Percentiles rank a stretch among this genome's conserved stretches.
phyloP scores from a whole-genome alignment of 1,140 invertebrate species.

The Drosophila equinoxialis region DNA sequence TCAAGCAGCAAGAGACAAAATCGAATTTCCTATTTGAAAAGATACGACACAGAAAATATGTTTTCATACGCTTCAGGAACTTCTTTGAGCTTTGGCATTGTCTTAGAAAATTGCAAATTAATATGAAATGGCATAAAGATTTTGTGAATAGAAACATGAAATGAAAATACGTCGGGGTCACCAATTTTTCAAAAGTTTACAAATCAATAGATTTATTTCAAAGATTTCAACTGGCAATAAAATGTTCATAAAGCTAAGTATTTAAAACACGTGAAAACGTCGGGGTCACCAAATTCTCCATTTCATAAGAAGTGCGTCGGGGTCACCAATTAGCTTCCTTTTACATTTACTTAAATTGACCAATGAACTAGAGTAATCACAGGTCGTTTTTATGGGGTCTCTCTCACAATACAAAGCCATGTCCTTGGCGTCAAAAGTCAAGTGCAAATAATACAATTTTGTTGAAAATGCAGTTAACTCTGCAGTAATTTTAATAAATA shows the following conservation, averaged over 20 bases:
- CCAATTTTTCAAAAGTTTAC: background rate
- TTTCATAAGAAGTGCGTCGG: too few species aligned
- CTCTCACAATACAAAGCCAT: background rate
- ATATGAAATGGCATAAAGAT: background rate
- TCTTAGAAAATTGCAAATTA: background rate
- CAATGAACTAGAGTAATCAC: background rate
- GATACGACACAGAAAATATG: slow-evolving; percentile 18
- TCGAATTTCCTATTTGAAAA: slow-evolving; percentile 55
- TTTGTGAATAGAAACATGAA: background rate
- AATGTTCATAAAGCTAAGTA: too few species aligned
- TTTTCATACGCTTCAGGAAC: background rate
- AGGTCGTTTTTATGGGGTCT: background rate
- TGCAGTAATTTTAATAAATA: slow-evolving; percentile 36
- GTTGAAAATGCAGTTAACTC: slow-evolving; percentile 1
- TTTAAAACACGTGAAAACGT: too few species aligned
- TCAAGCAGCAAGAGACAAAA: slow-evolving; percentile 44
- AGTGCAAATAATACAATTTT: slow-evolving; percentile 38
- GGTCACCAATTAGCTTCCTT: too few species aligned
- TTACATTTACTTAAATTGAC: too few species aligned
- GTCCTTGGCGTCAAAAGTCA: slow-evolving; percentile 9
- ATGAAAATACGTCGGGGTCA: background rate
- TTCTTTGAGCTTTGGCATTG: background rate
- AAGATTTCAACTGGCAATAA: too few species aligned
- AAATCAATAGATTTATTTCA: background rate
- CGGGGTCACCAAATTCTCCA: too few species aligned